These are phyloP conservation scores for Euspilapteryx auroguttella DNA, from an alignment of 2,888 invertebrate genomes.

Conservation along the genomic window DNA sequence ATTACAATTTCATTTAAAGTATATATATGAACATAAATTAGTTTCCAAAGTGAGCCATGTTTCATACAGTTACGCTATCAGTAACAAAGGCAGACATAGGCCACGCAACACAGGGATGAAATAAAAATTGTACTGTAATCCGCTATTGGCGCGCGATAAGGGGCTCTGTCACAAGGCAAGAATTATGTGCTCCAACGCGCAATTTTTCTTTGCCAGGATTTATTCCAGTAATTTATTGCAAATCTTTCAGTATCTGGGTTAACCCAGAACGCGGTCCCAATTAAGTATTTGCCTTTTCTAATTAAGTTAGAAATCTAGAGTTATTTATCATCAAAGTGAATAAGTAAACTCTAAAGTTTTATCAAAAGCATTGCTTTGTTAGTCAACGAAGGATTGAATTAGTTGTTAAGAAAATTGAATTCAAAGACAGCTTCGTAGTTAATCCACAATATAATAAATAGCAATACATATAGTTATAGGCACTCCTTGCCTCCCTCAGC, in stretches of 20 bases:
- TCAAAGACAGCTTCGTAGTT: too few species aligned
- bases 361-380: too few species aligned
- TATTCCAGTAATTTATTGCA: slow-evolving; percentile 60
- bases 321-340: slow-evolving; percentile 4
- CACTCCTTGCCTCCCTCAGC: too few species aligned
- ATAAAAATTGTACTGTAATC: slow-evolving; percentile 62
- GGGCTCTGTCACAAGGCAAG: slow-evolving; percentile 61
- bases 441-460: too few species aligned
- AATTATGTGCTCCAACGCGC: slow-evolving; percentile 62
- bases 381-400: too few species aligned
- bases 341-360: too few species aligned
- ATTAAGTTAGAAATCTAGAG: slow-evolving; percentile 4
- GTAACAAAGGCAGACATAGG: slow-evolving; percentile 1
- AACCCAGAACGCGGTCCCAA: slow-evolving; percentile 42
- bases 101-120: slow-evolving; percentile 31
- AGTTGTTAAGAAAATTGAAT: too few species aligned
- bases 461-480: too few species aligned
- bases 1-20: too few species aligned
- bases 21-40: too few species aligned
- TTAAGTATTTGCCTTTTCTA: slow-evolving; percentile 30
- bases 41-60: too few species aligned
- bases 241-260: slow-evolving; percentile 58
- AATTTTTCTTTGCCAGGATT: slow-evolving; percentile 61
- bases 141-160: slow-evolving; percentile 61
- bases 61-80: too few species aligned